Evolutionary conservation across 1,140 invertebrate genomes (phyloP), one percentile per base, ranked within the genome.

Genomic region (Sitobion miscanthi): DNA sequence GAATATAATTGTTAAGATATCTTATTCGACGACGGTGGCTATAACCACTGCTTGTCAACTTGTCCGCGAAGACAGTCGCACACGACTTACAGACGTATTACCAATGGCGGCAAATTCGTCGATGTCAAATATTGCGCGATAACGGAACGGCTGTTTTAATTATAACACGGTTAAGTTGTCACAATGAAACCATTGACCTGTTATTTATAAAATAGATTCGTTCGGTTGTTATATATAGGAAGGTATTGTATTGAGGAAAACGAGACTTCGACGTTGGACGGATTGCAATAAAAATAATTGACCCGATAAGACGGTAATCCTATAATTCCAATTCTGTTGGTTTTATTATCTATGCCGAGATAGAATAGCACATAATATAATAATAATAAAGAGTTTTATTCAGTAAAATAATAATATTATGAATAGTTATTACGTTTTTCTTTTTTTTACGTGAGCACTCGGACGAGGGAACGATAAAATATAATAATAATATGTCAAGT

Each of bases 261-360:
- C 30, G 5, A 77, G 14, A 77, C n/a, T 1, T n/a, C n/a, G 1
- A 35, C n/a, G 14, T 35, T n/a, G 14, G 17, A n/a, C 62, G 14
- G 30, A 77, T 77, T 17, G 62, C 62, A 77, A 77, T 77, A 77
- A 77, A 77, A 77, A 69, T 69, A 69, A 77, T n/a, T 77, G 62
- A 77, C 62, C 30, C 4, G 62, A 77, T 77, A n/a, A 77, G 14
- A 77, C 17, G n/a, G 14, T 77, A 77, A 77, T 77, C 14, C 62
- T 4, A 14, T 69, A 69, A 69, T 69, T 69, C 30, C n/a, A 17
- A n/a, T 77, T n/a, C 30, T 77, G 62, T n/a, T n/a, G 30, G n/a
- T 77, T n/a, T 30, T 62, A 30, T 77, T 35, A n/a, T 77, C 4
- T 77, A n/a, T 77, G 14, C 5, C 4, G n/a, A 77, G 14, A 35